Conservation (phyloP, 1,140 invertebrate species). For the Sipha flava region DNA sequence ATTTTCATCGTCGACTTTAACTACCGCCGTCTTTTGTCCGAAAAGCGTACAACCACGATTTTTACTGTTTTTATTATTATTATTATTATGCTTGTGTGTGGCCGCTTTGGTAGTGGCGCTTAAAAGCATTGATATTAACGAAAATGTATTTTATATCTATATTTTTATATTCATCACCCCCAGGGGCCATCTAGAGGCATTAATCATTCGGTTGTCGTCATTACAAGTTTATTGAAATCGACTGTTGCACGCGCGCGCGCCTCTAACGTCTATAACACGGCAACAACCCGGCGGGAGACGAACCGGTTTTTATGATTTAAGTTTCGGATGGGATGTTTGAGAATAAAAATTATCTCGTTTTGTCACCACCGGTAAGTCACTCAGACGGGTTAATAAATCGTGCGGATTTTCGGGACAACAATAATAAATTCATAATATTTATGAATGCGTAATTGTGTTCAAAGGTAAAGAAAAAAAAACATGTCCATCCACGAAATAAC, state of each 20-base stretch:
- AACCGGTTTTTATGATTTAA: slow-evolving; percentile 24
- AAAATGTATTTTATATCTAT: slow-evolving; percentile 10
- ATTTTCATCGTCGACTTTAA: background rate
- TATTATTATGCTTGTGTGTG: slow-evolving; percentile 15
- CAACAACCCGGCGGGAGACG: background rate
- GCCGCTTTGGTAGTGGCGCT: slow-evolving; percentile 23
- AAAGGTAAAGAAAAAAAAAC: background rate
- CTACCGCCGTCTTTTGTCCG: background rate
- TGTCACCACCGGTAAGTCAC: slow-evolving; percentile 13
- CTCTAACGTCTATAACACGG: background rate
- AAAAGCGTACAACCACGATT: background rate
- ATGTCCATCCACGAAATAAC: background rate
- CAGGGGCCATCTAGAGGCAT: background rate
- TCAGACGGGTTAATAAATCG: slow-evolving; percentile 6
- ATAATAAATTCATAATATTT: slow-evolving; percentile 7
- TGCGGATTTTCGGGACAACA: slow-evolving; percentile 9
- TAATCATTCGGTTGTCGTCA: slow-evolving; percentile 31
- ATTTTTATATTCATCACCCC: slow-evolving; percentile 2
- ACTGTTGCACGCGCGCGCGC: background rate
- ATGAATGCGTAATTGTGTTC: background rate
- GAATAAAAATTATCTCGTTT: slow-evolving; percentile 11
- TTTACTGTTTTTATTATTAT: background rate
- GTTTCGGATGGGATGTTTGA: background rate
- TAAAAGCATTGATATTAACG: slow-evolving; percentile 17
- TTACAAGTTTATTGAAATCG: slow-evolving; percentile 33